phyloP scores from a whole-genome alignment of 1,140 invertebrate species.

The Caligus rogercresseyi region DNA sequence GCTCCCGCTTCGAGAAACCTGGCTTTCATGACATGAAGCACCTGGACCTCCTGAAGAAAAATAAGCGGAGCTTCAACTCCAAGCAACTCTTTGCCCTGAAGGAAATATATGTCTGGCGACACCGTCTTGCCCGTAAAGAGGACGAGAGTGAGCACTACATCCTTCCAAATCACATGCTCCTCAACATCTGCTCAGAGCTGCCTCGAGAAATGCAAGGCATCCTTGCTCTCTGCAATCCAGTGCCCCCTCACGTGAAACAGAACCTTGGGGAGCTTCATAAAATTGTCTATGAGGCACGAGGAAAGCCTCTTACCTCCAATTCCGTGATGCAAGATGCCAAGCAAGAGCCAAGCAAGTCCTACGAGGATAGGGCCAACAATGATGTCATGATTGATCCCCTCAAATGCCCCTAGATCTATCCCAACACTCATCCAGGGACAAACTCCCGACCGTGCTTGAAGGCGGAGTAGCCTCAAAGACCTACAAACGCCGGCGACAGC shows the following conservation, averaged over 20 bases:
- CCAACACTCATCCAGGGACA: too few species aligned
- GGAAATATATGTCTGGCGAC: slow-evolving; percentile 57
- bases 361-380: too few species aligned
- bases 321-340: too few species aligned
- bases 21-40: not conserved
- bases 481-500: too few species aligned
- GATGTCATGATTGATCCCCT: too few species aligned
- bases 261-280: slow-evolving; percentile 54
- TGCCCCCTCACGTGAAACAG: slow-evolving; percentile 64
- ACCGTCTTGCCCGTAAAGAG: slow-evolving; percentile 56
- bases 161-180: slow-evolving; percentile 83
- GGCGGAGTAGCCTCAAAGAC: too few species aligned
- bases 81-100: slow-evolving; percentile 10
- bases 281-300: slow-evolving; percentile 52
- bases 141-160: slow-evolving; percentile 85
- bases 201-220: slow-evolving; percentile 86
- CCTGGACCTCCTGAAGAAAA: slow-evolving; percentile 13
- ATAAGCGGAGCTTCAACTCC: slow-evolving; percentile 1
- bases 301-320: slow-evolving; percentile 33
- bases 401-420: too few species aligned
- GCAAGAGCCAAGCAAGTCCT: too few species aligned
- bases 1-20: slow-evolving; percentile 27
- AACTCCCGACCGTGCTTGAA: too few species aligned
- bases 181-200: slow-evolving; percentile 71
- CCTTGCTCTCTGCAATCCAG: slow-evolving; percentile 76